Evolutionary conservation across 2,113 vertebrate genomes (phyloP).

Genomic region (Galbula dea): DNA sequence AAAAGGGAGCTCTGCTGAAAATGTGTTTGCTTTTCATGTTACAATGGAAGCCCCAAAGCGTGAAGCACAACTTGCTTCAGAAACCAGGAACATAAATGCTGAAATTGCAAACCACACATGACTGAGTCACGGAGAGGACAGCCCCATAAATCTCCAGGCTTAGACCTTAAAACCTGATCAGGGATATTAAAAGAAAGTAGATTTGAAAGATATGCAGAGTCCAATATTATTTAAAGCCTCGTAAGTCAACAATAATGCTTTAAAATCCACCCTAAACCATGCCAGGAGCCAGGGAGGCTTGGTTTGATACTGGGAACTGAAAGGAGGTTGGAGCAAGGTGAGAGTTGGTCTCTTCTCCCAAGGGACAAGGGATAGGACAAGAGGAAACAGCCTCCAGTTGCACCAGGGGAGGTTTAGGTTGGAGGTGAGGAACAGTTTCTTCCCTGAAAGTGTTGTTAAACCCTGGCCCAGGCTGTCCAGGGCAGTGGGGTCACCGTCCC

Average conservation of each 20-base stretch:
- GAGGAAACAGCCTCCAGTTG: too few relatives aligned
- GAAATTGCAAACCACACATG: background rate
- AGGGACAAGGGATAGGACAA: too few relatives aligned
- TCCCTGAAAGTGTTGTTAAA: too few relatives aligned
- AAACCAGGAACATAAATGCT: rapidly evolving
- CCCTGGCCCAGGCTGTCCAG: too few relatives aligned
- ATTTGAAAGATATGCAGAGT: conserved; percentile 38
- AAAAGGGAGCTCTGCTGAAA: background rate
- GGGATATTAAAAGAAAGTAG: conserved; percentile 26
- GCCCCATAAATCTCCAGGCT: conserved; percentile 24
- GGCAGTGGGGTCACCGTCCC: too few relatives aligned
- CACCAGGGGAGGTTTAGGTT: too few relatives aligned
- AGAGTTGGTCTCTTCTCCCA: too few relatives aligned
- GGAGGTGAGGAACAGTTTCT: too few relatives aligned
- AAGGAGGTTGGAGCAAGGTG: too few relatives aligned
- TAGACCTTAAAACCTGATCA: conserved; percentile 13
- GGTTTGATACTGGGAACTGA: background rate
- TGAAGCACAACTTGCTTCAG: background rate
- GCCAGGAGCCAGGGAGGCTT: background rate
- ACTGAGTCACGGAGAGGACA: background rate
- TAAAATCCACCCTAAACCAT: conserved; percentile 37
- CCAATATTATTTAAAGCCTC: conserved; percentile 51
- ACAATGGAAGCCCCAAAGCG: background rate
- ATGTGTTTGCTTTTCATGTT: background rate
- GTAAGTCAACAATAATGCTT: conserved; percentile 27